Evolutionary conservation across 2,113 vertebrate species (phyloP), one percentile per base, ranked within the genome.

Genomic region (Galemys pyrenaicus): DNA sequence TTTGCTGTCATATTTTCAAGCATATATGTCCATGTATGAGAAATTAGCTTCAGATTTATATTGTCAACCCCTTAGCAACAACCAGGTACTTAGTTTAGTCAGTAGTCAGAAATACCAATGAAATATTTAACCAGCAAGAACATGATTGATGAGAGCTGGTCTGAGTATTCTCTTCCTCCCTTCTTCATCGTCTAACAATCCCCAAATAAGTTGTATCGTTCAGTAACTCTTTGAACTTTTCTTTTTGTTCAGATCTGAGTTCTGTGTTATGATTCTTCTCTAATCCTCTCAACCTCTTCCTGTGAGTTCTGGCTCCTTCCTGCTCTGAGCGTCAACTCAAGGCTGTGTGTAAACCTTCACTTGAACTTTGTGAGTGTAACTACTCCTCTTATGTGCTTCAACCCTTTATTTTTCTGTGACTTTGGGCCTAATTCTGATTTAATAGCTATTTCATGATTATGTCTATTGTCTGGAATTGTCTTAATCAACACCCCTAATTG

Each of bases 331-430:
- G 1, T 94, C 62, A 74, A n/a, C n/a, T 79, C 75, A 41, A 74
- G 56, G 30, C 81, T 83, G 17, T 37, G 54, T 81, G 3, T 84
- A 62, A 92, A 68, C 49, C 54, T 87, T 56, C 12, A 73, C 85
- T 87, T 67, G 46, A 62, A 87, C 92, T 91, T 68, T 80, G 41
- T 89, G 58, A 97, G 85, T 92, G 62, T 75, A 77, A 65, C 15
- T 73, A 86, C 39, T 15, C 92, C 49, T 74, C 95, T 17, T 60
- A 1, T 78, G 41, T 84, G 12, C 78, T 30, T 80, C 60, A 65
- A 3, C 54, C 4, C 7, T n/a, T 15, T 80, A 30, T 91, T 64
- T 46, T 28, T 22, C 78, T 77, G 30, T 91, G 71, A 80, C 24
- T 56, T 81, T 64, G 9, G 49, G 62, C 39, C 35, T 77, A 54